Conservation (phyloP, 1,140 invertebrate species). For the Magallana ariakensis region DNA sequence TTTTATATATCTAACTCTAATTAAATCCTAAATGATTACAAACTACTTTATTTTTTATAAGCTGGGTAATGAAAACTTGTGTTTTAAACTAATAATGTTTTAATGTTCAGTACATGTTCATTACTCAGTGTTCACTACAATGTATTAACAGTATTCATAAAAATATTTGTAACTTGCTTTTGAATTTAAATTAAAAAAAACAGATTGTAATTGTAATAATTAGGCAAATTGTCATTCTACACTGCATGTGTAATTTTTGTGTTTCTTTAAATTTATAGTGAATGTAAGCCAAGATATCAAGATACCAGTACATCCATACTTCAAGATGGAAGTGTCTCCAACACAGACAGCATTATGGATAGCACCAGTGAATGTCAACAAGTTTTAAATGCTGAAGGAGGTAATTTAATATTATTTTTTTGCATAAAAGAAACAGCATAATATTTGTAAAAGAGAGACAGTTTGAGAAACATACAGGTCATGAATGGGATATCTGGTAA, state of each 20-base stretch:
- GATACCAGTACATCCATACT: no score
- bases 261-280: no score
- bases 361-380: background rate
- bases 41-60: background rate
- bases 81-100: background rate
- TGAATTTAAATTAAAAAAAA: background rate
- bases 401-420: background rate
- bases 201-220: no score
- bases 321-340: no score
- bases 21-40: background rate
- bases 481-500: conserved; percentile 46
- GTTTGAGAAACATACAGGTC: conserved; percentile 39
- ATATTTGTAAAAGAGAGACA: conserved; percentile 15
- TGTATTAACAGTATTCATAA: background rate
- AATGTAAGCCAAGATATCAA: no score
- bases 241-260: no score
- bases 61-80: background rate
- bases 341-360: no score
- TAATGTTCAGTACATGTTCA: background rate
- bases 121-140: background rate
- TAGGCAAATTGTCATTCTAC: no score
- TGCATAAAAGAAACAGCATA: background rate
- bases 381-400: background rate
- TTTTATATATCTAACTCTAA: background rate
- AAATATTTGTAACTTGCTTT: no score